phyloP scores from a whole-genome alignment of 1,140 invertebrate species.

The Nixonia krombeini region DNA sequence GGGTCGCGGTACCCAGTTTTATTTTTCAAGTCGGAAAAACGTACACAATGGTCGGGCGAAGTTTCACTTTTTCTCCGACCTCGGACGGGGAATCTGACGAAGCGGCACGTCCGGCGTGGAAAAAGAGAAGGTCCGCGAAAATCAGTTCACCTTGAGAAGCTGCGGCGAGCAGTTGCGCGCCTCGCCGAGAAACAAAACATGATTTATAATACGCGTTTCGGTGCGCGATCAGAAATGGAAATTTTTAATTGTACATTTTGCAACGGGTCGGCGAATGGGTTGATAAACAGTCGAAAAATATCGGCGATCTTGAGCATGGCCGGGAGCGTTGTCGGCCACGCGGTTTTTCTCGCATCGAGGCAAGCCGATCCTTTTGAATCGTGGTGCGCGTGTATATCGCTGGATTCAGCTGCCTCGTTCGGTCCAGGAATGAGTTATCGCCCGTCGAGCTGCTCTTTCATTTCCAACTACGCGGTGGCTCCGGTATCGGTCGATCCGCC shows the following conservation, averaged over 20 bases:
- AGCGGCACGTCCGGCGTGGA: slow-evolving; percentile 14
- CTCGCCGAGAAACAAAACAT: no score
- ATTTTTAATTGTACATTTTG: no score
- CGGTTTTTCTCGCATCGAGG: slow-evolving; percentile 20
- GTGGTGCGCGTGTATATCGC: slow-evolving; percentile 66
- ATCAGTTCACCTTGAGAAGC: slow-evolving; percentile 11
- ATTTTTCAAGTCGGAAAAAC: slow-evolving; percentile 57
- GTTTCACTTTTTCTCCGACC: slow-evolving; percentile 64
- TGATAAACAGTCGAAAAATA: no score
- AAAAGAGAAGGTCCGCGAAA: no score
- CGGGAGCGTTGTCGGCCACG: no score
- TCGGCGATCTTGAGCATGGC: neutral
- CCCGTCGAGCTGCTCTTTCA: slow-evolving; percentile 69
- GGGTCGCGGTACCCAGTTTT: slow-evolving; percentile 61
- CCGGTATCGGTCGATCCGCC: slow-evolving; percentile 54
- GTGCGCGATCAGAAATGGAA: no score
- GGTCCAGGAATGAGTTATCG: slow-evolving; percentile 72
- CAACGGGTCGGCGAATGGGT: no score
- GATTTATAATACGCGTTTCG: no score
- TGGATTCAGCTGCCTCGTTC: slow-evolving; percentile 70
- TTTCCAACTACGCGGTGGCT: slow-evolving; percentile 66
- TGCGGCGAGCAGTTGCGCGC: neutral
- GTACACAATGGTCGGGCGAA: slow-evolving; percentile 52
- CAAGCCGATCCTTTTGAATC: slow-evolving; percentile 59
- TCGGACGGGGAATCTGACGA: slow-evolving; percentile 20